Evolutionary conservation across 2,888 invertebrate genomes (phyloP).

Genomic region (Ptychoptera contaminata): DNA sequence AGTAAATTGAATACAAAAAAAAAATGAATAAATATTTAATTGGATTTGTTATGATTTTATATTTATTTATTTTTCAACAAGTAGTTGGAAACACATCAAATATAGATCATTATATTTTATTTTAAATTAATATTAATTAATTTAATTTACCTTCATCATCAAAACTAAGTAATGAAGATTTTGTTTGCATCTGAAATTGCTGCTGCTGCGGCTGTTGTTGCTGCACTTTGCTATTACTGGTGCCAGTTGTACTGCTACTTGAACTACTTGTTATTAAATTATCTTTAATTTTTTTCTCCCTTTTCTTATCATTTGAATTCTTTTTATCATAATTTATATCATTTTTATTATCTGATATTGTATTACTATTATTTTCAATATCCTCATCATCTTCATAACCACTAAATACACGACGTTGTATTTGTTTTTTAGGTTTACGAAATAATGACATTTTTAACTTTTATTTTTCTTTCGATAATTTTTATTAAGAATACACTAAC

Average conservation of each 20-base stretch:
- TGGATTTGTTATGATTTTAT: background rate
- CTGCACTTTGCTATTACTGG: too few species aligned
- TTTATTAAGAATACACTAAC: too few species aligned
- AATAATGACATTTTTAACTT: constrained; percentile 55
- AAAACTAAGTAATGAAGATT: constrained; percentile 56
- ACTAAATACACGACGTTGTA: constrained; percentile 59
- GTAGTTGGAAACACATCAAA: background rate
- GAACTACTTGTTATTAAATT: constrained; percentile 9
- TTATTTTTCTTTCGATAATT: background rate
- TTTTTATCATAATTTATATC: background rate
- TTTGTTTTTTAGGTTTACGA: constrained; percentile 73
- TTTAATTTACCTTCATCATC: constrained; percentile 45
- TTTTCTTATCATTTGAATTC: constrained; percentile 29
- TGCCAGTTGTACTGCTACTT: too few species aligned
- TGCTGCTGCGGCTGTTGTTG: background rate
- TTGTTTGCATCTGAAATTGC: constrained; percentile 15
- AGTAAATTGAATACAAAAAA: constrained; percentile 10
- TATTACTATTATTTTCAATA: constrained; percentile 30
- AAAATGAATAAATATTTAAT: background rate
- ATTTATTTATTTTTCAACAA: background rate
- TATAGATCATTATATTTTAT: background rate
- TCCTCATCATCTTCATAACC: constrained; percentile 54
- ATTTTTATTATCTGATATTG: constrained; percentile 32
- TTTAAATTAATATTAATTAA: background rate
- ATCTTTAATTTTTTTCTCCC: constrained; percentile 23